These are phyloP conservation scores for Oxygymnocypris stewartii DNA, from an alignment of 2,113 vertebrate genomes.

Conservation along the genomic window DNA sequence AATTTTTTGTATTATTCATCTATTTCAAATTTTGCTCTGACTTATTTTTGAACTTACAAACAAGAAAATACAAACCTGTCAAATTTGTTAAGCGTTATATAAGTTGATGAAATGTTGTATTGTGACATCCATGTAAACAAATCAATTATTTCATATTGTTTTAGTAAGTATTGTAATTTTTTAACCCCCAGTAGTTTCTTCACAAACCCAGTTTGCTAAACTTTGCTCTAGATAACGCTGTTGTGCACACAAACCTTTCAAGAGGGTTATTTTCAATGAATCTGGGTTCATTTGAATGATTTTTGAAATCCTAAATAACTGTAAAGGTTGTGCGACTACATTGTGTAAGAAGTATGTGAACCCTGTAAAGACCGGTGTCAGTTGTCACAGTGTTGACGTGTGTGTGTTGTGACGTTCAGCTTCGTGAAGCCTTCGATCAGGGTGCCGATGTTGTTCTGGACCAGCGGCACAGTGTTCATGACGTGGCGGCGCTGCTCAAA, in stretches of 20 bases:
- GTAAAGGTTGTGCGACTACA: not conserved
- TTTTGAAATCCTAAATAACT: not conserved
- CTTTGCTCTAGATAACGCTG: not conserved
- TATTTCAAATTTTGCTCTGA: not conserved
- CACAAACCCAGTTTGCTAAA: no score
- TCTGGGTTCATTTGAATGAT: not conserved
- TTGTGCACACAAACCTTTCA: no score
- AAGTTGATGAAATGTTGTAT: not conserved
- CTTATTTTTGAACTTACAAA: not conserved
- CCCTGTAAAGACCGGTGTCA: no score
- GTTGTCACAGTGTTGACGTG: not conserved
- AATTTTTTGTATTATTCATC: not conserved
- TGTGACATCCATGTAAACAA: not conserved
- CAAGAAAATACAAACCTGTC: not conserved
- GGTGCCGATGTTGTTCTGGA: conserved; percentile 87
- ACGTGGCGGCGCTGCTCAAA: conserved; percentile 93
- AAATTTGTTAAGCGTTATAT: not conserved
- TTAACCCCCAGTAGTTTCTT: not conserved
- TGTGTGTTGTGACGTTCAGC: conserved; percentile 69
- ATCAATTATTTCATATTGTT: not conserved
- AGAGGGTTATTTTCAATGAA: not conserved
- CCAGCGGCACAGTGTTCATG: conserved; percentile 92
- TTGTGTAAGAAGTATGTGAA: not conserved
- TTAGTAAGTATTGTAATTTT: not conserved
- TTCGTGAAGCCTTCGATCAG: conserved; percentile 93